Evolutionary conservation across 2,797 vertebrate species (phyloP), one percentile per base, ranked within the genome.

Genomic region (Phylloscopus collybita): DNA sequence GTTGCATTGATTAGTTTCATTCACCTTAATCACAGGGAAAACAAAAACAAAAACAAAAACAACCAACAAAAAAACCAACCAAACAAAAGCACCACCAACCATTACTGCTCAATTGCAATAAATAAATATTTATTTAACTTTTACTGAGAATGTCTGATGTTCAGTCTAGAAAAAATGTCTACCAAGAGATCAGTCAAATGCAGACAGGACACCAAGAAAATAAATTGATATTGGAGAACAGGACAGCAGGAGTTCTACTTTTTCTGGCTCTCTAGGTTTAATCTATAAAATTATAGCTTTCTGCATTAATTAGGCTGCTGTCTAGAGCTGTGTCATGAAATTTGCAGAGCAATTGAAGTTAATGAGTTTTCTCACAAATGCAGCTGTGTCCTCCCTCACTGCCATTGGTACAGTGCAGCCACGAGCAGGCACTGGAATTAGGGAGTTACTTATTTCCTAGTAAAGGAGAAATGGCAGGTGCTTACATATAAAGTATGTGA

Each of bases 281-380:
- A 51, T 86, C 69, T 91, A 29, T 71, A 47, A 80, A 91, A 65
- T 62, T 18, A 65, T 27, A 59, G 9, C 3, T 45, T 54, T 94
- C 76, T 70, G 19, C 34, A 59, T 86, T 96, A 92, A 95, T 92
- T 92, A 88, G 50, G 50, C 62, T 92, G 36, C 44, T 6, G 9
- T 86, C 79, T 78, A 56, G 47, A 82, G 30, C 49, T 60, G 32
- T 69, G 50, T 61, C 0, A 0, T 91, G 88, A 87, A 97, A 91
- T 95, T 91, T 95, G 79, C 72, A 86, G 86, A 93, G 86, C 75
- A 71, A 66, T 71, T 88, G 79, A 78, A 92, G 69, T 83, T 93
- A 92, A 89, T 91, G 79, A 91, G 50, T 69, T 92, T 92, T 82
- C 57, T 90, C 65, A 47, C 50, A 91, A 78, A 44, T 72, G 75